Percentiles rank a stretch among this genome's conserved stretches.
Evolutionary conservation across 2,113 vertebrate genomes (phyloP).

Genomic region (Chrysochloris asiatica): DNA sequence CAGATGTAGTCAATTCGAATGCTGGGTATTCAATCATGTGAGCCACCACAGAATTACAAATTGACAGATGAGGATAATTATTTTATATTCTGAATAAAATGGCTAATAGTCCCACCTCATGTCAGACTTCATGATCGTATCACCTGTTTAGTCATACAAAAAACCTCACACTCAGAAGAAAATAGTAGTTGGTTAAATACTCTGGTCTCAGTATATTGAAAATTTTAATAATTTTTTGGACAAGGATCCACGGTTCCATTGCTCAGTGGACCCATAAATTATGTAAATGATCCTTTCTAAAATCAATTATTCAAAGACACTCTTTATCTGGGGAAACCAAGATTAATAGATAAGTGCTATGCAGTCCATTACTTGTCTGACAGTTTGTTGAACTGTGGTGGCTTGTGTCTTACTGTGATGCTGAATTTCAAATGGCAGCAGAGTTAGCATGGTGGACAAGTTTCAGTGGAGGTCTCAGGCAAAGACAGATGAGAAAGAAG

Average conservation of each 20-base stretch:
- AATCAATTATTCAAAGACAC: background rate
- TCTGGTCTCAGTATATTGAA: background rate
- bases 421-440: too few species aligned
- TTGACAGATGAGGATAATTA: too few species aligned
- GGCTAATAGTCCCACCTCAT: background rate
- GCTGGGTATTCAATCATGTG: too few species aligned
- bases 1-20: too few species aligned
- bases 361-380: too few species aligned
- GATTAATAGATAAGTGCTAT: too few species aligned
- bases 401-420: too few species aligned
- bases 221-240: constrained; percentile 4
- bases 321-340: background rate
- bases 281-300: background rate
- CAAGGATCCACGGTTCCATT: background rate
- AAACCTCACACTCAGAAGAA: background rate
- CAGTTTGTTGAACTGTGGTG: too few species aligned
- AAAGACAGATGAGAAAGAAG: too few species aligned
- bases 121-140: background rate
- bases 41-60: too few species aligned
- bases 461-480: too few species aligned
- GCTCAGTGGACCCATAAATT: background rate
- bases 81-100: background rate
- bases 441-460: too few species aligned
- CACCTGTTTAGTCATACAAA: background rate
- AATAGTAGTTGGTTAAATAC: background rate